Evolutionary conservation across 2,797 vertebrate genomes (phyloP), one percentile per base, ranked within the genome.

Genomic region (Spizella passerina): DNA sequence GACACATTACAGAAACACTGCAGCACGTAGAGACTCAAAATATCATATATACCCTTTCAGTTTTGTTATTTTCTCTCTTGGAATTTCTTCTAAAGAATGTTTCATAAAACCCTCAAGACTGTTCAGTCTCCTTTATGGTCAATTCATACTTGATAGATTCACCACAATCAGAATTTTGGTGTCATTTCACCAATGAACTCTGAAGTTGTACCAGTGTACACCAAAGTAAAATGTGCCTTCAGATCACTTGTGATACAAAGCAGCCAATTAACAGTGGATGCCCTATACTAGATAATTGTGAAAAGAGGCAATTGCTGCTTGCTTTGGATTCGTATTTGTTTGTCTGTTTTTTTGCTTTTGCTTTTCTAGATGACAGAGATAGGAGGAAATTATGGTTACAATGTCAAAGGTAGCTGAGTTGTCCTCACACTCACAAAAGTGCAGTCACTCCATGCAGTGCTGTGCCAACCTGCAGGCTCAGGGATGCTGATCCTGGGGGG

Each of bases 391-490:
- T 24, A 53, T 3, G 2, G 14, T 26, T 69, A 7, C 26, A 53
- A 50, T 2, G 24, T 44, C 47, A 83, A 73, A 83, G 32, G 13
- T 9, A 41, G 32, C 27, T 27, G 43, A 86, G 38, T 2, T 83
- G 50, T 72, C 34, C 39, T 85, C 50, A 57, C 30, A 52, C 32
- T 49, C 30, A 27, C 6, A 7, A 1, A 78, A 60, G 18, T 6
- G 5, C 3, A 56, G 18, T 14, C 18, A 53, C 0, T 2, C 20
- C 41, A 21, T 2, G 61, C 19, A 65, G 26, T 3, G 29, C 46
- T 32, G 20, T 12, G 15, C 36, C 63, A 64, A 4, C 20, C 12
- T 41, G 38, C 32, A 72, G 63, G 43, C 26, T 69, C 15, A 18
- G 32, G 36, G 23, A 20, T 70, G 70, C 60, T 57, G 61, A 30